Conservation (phyloP, 2,797 vertebrate genomes). For the Ambastaia sidthimunki region DNA sequence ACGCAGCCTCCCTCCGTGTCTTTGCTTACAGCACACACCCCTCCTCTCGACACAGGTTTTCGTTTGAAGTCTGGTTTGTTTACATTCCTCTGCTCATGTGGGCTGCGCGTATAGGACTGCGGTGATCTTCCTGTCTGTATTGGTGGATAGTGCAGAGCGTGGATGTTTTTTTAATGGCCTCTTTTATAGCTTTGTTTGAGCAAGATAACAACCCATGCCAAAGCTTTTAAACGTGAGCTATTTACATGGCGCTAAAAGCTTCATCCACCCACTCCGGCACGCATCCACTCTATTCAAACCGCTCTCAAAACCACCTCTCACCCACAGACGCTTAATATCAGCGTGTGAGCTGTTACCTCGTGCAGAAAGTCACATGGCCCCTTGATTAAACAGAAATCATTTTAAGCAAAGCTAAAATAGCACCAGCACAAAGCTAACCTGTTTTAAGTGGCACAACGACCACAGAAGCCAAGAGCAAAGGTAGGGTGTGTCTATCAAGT, state of each 20-base stretch:
- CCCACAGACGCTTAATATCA: constrained; percentile 65
- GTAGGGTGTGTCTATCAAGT: constrained; percentile 50
- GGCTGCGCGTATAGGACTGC: constrained; percentile 55
- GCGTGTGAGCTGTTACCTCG: constrained; percentile 74
- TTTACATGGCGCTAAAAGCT: constrained; percentile 66
- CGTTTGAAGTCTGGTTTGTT: constrained; percentile 74
- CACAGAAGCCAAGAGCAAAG: constrained; percentile 34
- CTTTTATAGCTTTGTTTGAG: constrained; percentile 52
- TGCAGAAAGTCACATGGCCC: constrained; percentile 80
- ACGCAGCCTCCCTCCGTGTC: constrained; percentile 43
- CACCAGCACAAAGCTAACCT: constrained; percentile 71
- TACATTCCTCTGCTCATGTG: constrained; percentile 73
- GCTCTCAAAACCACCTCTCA: constrained; percentile 51
- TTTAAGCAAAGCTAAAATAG: constrained; percentile 79
- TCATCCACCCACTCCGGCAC: constrained; percentile 57
- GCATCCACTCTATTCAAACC: constrained; percentile 47
- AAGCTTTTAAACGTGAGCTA: constrained; percentile 31
- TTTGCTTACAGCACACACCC: constrained; percentile 38
- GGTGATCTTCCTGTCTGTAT: constrained; percentile 59
- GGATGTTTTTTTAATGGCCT: constrained; percentile 44
- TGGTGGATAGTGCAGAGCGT: constrained; percentile 50
- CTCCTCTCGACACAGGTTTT: constrained; percentile 60
- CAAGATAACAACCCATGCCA: constrained; percentile 31
- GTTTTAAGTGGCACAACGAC: constrained; percentile 73
- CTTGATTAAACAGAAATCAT: constrained; percentile 75